Base-by-base conservation (phyloP, 2,797 vertebrate genomes). In the Betta splendens region DNA sequence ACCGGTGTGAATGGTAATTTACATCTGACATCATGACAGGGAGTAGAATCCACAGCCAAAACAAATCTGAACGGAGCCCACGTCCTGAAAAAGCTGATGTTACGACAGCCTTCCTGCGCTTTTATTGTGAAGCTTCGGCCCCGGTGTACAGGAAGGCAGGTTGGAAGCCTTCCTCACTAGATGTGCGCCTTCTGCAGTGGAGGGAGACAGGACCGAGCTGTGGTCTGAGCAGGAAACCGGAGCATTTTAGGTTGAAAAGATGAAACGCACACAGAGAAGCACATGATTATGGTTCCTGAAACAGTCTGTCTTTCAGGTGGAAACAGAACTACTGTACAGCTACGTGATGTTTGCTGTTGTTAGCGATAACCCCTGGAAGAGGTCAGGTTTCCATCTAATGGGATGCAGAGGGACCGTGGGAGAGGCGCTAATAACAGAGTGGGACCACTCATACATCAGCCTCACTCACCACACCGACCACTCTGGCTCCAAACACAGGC, bases 391-490 rank as follows among this genome's bases (percentile, higher is more conserved):
- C 73, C 73, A 76, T 71, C 57, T 84, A 87, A 80, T 72, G 42
- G 67, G 75, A 75, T 82, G 76, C 64, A 75, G 51, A 74, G 75
- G 67, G 74, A 67, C 57, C 69, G 72, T 60, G 53, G 66, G 64
- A 80, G 61, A 81, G 75, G 58, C 72, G 51, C 33, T 86, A 85
- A 85, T 90, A 84, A 83, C 79, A 85, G 81, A 85, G 83, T 47
- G 75, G 85, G 64, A 72, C 69, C 66, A 60, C 61, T 85, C 75
- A 65, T 80, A 68, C 78, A 89, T 92, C 79, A 82, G 64, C 71
- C 74, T 85, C 69, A 72, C 69, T 79, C 79, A 87, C 86, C 83
- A 77, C 86, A 88, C 57, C 62, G 78, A 88, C 81, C 84, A 75
- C 77, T 39, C 80, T 76, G 81, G 86, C 84, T 89, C 82, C 85